Conservation (phyloP, 1,140 invertebrate genomes). For the Cydia pomonella region DNA sequence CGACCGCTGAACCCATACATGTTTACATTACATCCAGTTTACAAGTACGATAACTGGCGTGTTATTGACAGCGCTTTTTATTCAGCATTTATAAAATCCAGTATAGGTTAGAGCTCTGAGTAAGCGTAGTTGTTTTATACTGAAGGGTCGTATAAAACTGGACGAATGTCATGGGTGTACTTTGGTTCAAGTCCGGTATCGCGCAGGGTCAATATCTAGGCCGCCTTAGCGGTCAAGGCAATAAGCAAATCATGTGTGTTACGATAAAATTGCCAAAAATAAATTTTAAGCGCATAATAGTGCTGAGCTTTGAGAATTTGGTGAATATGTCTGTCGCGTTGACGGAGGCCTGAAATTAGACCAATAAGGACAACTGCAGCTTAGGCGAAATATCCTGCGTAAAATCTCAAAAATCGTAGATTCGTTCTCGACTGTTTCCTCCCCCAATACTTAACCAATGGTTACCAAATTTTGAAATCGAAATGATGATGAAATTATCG, state of each 20-base stretch:
- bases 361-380: no score
- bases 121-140: neutral
- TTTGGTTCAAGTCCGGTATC: neutral
- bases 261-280: neutral
- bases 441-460: no score
- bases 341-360: no score
- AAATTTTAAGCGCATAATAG: no score
- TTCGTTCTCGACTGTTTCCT: no score
- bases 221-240: conserved; percentile 16
- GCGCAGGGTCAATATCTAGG: conserved; percentile 15
- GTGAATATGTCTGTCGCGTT: no score
- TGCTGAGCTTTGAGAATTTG: no score
- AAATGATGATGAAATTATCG: no score
- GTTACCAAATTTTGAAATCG: no score
- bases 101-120: neutral
- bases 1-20: conserved; percentile 9
- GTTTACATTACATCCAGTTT: neutral
- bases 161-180: neutral
- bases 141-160: neutral
- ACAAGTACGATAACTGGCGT: neutral
- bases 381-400: no score
- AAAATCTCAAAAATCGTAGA: no score
- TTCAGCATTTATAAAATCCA: neutral
- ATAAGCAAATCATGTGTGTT: neutral
- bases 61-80: neutral